phyloP scores from a whole-genome alignment of 2,113 vertebrate genomes.

The Catharus fuscescens region DNA sequence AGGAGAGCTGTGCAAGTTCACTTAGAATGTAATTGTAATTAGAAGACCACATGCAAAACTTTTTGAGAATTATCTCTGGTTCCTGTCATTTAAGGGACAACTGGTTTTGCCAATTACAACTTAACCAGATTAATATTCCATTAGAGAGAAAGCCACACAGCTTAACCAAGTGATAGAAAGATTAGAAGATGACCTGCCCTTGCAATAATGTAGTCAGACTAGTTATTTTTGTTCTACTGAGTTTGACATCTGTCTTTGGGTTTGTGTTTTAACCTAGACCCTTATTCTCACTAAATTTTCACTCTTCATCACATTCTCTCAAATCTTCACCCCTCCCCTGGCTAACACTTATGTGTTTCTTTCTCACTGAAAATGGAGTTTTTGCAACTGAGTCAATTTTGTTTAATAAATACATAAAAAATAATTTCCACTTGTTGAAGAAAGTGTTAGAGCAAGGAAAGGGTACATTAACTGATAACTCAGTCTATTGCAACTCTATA shows the following conservation, averaged over 20 bases:
- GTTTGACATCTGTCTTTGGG: neutral
- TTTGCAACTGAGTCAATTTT: neutral
- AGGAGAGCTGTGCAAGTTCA: neutral
- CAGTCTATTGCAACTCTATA: neutral
- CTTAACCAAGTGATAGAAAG: neutral
- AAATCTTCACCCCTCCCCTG: neutral
- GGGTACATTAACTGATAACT: neutral
- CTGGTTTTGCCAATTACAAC: neutral
- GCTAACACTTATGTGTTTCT: neutral
- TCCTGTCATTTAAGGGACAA: constrained; percentile 4
- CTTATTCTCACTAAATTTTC: neutral
- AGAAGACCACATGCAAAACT: neutral
- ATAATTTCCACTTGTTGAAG: neutral
- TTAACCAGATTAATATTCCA: constrained; percentile 40
- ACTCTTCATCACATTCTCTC: neutral
- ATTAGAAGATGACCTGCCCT: neutral
- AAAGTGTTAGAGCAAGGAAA: neutral
- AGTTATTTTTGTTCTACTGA: neutral
- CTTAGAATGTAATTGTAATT: neutral
- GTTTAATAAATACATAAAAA: neutral
- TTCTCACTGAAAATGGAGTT: neutral
- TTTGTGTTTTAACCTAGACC: neutral
- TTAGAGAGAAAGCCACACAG: neutral
- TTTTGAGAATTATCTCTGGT: neutral
- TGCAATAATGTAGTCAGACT: neutral